These are phyloP conservation scores for Planiliza haematocheilus DNA, from an alignment of 2,113 vertebrate genomes.

Conservation along the genomic window DNA sequence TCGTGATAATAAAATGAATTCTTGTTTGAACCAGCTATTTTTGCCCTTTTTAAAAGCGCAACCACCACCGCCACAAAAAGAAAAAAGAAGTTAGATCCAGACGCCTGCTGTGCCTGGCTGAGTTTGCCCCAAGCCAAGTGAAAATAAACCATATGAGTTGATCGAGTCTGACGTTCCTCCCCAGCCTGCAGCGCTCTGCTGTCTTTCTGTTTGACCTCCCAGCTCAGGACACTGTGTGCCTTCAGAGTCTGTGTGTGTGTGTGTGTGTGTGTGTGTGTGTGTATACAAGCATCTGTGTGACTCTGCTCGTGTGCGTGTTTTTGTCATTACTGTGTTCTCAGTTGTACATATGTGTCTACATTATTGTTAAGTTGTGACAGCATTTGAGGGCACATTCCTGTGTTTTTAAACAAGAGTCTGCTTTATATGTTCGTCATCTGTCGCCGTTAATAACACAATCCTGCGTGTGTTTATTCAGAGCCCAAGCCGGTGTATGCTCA, in stretches of 20 bases:
- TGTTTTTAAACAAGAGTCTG: background rate
- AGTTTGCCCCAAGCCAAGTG: constrained; percentile 71
- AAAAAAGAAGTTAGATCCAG: constrained; percentile 52
- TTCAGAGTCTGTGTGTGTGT: constrained; percentile 36
- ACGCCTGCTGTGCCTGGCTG: constrained; percentile 72
- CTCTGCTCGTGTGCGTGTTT: background rate
- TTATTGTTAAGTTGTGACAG: background rate
- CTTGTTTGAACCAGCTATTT: constrained; percentile 41
- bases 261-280: constrained; percentile 24
- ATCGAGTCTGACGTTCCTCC: constrained; percentile 74
- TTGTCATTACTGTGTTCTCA: background rate
- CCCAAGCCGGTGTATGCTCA: constrained; percentile 99
- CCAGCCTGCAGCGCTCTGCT: constrained; percentile 66
- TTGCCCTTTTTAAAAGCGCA: constrained; percentile 53
- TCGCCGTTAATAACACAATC: constrained; percentile 2
- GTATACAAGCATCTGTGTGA: background rate
- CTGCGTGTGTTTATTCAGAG: constrained; percentile 79
- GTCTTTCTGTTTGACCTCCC: constrained; percentile 72
- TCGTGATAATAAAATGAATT: constrained; percentile 18
- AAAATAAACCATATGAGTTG: constrained; percentile 75
- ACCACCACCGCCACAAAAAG: constrained; percentile 28
- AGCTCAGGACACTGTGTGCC: constrained; percentile 60
- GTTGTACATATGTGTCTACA: background rate
- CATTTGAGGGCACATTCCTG: constrained; percentile 1
- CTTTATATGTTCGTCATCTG: constrained; percentile 1